A percentile compares a stretch with the other conserved stretches of the same genome.
Evolutionary conservation across 2,797 vertebrate species (phyloP).

Genomic region (Lateolabrax maculatus): DNA sequence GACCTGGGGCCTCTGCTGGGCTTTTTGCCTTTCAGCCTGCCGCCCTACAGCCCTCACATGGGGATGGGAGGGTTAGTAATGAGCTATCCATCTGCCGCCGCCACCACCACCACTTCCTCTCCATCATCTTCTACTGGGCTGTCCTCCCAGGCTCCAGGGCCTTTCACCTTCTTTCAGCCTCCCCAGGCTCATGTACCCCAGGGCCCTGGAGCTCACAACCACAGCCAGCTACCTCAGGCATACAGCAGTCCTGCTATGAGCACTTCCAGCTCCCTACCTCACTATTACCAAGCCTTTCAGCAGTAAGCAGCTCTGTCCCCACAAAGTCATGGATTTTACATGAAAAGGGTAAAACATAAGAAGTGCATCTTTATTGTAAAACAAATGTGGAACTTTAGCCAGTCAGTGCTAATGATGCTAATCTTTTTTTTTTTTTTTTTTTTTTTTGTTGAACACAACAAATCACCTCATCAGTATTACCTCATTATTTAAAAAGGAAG

Average conservation of each 20-base stretch:
- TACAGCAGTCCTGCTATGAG: conserved; percentile 93
- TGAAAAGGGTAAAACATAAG: conserved; percentile 54
- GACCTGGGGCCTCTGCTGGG: conserved; percentile 95
- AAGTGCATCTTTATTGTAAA: conserved; percentile 50
- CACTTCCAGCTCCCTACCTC: conserved; percentile 93
- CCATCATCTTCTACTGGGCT: conserved; percentile 80
- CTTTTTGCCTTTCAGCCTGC: conserved; percentile 94
- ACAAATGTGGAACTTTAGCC: conserved; percentile 57
- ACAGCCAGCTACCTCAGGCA: conserved; percentile 91
- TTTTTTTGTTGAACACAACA: conserved; percentile 75
- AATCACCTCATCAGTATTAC: conserved; percentile 86
- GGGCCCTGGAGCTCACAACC: conserved; percentile 84
- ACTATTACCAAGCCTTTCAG: conserved; percentile 98
- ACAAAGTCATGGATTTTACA: conserved; percentile 40
- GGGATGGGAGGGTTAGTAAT: conserved; percentile 92
- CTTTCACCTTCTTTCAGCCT: conserved; percentile 90
- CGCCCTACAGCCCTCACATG: conserved; percentile 92
- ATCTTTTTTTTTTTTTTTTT: conserved; percentile 37
- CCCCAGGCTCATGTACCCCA: conserved; percentile 90
- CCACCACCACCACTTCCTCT: conserved; percentile 76
- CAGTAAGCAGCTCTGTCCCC: conserved; percentile 72
- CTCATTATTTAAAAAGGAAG: conserved; percentile 77
- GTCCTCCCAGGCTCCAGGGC: conserved; percentile 86
- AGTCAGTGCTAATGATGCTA: conserved; percentile 63
- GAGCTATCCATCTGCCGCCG: conserved; percentile 90